These are phyloP conservation scores for Cryptoprocta ferox DNA, from an alignment of 2,797 vertebrate species.

Conservation along the genomic window DNA sequence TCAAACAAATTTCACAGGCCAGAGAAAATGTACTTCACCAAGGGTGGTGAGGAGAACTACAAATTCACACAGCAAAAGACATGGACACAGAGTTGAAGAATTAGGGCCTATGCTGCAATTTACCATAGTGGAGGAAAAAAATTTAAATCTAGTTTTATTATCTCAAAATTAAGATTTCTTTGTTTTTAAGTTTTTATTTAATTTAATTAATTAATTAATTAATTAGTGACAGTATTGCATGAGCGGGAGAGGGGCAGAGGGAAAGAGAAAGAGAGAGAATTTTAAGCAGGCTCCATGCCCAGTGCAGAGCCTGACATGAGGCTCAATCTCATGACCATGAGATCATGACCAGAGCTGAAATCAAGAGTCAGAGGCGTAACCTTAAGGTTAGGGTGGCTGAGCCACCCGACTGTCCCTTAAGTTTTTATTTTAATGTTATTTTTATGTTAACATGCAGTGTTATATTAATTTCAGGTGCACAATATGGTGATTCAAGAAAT, in stretches of 20 bases:
- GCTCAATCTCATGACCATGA: no score
- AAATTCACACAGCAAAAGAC: neutral
- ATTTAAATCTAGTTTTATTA: neutral
- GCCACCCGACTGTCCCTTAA: neutral
- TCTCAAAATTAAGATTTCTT: slow-evolving; percentile 17
- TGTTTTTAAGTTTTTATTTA: neutral
- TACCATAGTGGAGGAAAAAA: neutral
- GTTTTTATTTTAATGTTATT: neutral
- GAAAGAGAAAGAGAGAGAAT: no score
- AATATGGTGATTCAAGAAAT: neutral
- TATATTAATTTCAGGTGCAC: neutral
- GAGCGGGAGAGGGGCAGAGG: no score
- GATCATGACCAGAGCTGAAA: no score
- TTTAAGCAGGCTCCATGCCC: no score
- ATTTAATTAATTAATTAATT: no score
- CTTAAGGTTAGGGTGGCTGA: no score
- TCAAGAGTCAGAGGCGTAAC: no score
- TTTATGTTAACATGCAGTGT: neutral
- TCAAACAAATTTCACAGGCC: neutral
- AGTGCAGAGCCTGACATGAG: no score
- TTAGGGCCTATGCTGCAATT: neutral
- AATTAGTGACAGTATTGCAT: no score
- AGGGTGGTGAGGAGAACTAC: neutral
- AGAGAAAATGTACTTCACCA: neutral
- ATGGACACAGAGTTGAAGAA: neutral